phyloP scores from a whole-genome alignment of 2,113 vertebrate genomes.

The Odocoileus hemionus region DNA sequence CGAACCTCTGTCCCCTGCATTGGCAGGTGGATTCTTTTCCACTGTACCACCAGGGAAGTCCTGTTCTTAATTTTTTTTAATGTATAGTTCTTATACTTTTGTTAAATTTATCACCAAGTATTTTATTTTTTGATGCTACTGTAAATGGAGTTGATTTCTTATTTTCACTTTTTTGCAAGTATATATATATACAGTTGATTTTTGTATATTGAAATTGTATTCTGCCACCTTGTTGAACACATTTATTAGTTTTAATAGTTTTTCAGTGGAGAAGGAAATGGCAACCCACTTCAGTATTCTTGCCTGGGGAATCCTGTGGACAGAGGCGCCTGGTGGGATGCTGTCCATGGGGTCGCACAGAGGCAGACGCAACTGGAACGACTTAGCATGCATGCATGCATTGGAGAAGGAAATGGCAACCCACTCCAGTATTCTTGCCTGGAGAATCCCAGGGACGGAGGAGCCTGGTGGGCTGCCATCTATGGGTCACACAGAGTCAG shows the following conservation, averaged over 20 bases:
- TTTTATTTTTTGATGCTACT: not conserved
- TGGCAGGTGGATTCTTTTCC: not conserved
- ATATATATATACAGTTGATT: not conserved
- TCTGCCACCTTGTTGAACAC: not conserved
- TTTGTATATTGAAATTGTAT: not conserved
- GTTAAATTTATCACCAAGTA: not conserved
- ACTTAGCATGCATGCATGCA: no score
- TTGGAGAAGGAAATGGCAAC: not conserved
- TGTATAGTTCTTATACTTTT: not conserved
- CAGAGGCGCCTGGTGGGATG: no score
- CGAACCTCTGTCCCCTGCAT: not conserved
- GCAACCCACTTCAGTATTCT: no score
- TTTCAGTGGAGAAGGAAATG: not conserved
- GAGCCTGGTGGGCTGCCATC: not conserved
- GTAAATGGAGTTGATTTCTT: not conserved
- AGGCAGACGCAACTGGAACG: no score
- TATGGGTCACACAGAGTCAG: not conserved
- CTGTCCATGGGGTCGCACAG: no score
- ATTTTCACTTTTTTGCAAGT: not conserved
- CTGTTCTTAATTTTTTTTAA: not conserved
- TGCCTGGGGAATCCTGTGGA: no score
- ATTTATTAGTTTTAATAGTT: not conserved
- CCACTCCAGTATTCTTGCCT: not conserved
- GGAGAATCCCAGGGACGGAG: not conserved
- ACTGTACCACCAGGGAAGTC: not conserved